These are phyloP conservation scores for Dicyrtoma fusca DNA, from an alignment of 2,888 invertebrate species.

Conservation along the genomic window DNA sequence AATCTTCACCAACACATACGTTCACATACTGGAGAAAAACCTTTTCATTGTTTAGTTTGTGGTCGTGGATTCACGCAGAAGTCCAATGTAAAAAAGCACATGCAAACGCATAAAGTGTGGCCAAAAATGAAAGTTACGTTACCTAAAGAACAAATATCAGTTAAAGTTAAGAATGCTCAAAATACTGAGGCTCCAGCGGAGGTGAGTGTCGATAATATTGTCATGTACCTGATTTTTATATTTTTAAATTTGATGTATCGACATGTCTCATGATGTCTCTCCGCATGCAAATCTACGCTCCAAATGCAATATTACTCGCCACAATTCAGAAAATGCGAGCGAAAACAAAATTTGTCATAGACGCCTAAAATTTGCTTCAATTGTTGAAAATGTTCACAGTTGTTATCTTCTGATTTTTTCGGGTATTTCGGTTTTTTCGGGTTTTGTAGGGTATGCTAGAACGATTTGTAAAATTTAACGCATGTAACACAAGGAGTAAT, in stretches of 20 bases:
- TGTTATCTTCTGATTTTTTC: too few species aligned
- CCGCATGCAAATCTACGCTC: too few species aligned
- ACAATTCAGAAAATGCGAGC: too few species aligned
- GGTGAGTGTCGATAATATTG: not conserved
- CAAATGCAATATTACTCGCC: too few species aligned
- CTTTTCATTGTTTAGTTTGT: slow-evolving; percentile 21
- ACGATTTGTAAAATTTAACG: too few species aligned
- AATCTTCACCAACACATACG: slow-evolving; percentile 64
- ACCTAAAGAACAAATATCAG: slow-evolving; percentile 61
- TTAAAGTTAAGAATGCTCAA: slow-evolving; percentile 59
- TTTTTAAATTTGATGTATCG: too few species aligned
- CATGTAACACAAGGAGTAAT: too few species aligned
- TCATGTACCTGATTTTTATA: too few species aligned
- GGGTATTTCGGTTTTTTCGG: too few species aligned
- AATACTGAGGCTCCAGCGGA: not conserved
- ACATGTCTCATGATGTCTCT: too few species aligned
- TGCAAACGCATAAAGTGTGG: slow-evolving; percentile 64
- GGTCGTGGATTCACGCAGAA: slow-evolving; percentile 66
- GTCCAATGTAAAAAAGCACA: slow-evolving; percentile 73
- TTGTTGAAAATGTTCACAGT: not conserved
- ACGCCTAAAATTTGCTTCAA: not conserved
- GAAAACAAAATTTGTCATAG: not conserved
- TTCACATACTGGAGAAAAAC: slow-evolving; percentile 28
- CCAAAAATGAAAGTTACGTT: slow-evolving; percentile 63
- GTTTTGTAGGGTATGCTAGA: too few species aligned